phyloP scores from a whole-genome alignment of 2,797 vertebrate genomes.

The Siniperca scherzeri region DNA sequence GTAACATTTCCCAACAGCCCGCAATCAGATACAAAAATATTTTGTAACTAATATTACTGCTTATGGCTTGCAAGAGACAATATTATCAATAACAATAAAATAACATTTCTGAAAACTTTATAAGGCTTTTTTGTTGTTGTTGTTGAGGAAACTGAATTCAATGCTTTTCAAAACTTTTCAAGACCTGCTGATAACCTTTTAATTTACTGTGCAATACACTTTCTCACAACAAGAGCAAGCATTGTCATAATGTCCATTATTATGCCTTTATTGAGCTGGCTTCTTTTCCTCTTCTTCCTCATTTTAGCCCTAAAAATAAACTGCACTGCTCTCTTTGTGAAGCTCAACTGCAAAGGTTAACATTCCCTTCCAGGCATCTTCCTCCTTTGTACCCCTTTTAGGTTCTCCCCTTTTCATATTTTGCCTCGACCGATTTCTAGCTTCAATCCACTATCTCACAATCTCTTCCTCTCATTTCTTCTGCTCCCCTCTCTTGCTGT shows the following conservation, averaged over 20 bases:
- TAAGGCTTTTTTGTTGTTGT: not conserved
- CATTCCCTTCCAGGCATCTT: slow-evolving; percentile 74
- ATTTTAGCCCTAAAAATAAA: slow-evolving; percentile 70
- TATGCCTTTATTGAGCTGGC: slow-evolving; percentile 12
- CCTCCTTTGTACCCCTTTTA: slow-evolving; percentile 46
- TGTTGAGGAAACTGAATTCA: not conserved
- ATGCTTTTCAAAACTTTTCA: not conserved
- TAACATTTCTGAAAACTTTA: not conserved
- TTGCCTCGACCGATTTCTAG: slow-evolving; percentile 44
- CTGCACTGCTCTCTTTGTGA: slow-evolving; percentile 53
- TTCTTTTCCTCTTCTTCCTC: slow-evolving; percentile 29
- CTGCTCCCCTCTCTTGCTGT: slow-evolving; percentile 41
- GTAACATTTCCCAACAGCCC: slow-evolving; percentile 3
- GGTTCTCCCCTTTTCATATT: slow-evolving; percentile 36
- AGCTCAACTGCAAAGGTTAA: slow-evolving; percentile 82
- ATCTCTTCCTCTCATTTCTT: slow-evolving; percentile 47
- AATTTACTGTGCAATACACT: slow-evolving; percentile 9
- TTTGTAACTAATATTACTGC: not conserved
- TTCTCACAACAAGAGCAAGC: slow-evolving; percentile 2
- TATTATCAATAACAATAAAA: not conserved
- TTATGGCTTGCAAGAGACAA: not conserved
- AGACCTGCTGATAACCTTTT: not conserved
- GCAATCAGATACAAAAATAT: not conserved
- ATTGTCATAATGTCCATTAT: slow-evolving; percentile 3
- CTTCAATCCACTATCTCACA: slow-evolving; percentile 60